Evolutionary conservation across 1,140 invertebrate genomes (phyloP), one percentile per base, ranked within the genome.

Genomic region (Drosophila sechellia): DNA sequence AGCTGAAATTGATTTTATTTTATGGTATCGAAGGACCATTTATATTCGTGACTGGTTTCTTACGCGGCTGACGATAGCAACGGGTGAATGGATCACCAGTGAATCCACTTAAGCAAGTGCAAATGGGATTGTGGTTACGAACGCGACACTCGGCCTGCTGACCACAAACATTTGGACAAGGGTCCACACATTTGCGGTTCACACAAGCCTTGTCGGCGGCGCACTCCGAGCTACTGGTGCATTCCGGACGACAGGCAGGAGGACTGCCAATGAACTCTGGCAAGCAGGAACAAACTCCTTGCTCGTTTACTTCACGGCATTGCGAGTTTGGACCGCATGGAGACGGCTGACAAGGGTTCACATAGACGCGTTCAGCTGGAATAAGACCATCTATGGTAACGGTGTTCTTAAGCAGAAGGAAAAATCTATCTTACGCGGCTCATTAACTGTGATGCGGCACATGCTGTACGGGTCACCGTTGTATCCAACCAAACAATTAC

Each of bases 131-230:
- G 75, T 97, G 96, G 86, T 96, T 96, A 10, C 95, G 92, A 0
- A 97, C 96, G 20, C 94, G 94, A 81, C 96, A 97, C 69, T 95
- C 94, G 1, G 96, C 95, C 92, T 96, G 96, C 57, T 95, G 92
- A 1, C 96, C 96, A 91, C 97, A 97, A 2, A 95, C 95, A 61
- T 95, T 95, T 25, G 95, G 94, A 75, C 96, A 97, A 10, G 96
- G 96, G 93, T 97, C 95, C 35, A 94, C 92, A 81, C 96, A 97
- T 93, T 97, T 97, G 74, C 96, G 96, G 90, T 96, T 96, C 20
- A 96, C 93, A 79, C 96, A 97, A 2, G 96, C 95, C 81, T 94
- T 95, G 43, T 94, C 94, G 11, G 94, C 93, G 48, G 95, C 93
- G 77, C 97, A 97, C 77, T 98, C 96, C 11, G 96, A 95, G 89